Percentiles rank a stretch among this genome's conserved stretches.
These are phyloP conservation scores for Hirtodrosophila cameraria DNA, from an alignment of 2,888 invertebrate genomes.

Conservation along the genomic window DNA sequence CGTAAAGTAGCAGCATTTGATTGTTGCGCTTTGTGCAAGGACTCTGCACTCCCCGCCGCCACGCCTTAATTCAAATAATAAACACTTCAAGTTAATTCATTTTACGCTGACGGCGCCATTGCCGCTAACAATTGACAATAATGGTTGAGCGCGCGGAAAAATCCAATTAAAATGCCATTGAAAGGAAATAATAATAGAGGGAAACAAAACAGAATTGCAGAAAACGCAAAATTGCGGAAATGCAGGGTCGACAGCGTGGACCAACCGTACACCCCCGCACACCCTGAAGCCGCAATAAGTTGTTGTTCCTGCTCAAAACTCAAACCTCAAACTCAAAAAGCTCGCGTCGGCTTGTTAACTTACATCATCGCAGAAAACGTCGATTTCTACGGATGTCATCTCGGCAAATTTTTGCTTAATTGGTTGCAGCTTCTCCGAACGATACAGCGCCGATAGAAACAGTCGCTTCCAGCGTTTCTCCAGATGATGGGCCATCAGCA, in stretches of 20 bases:
- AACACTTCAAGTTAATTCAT: constrained; percentile 83
- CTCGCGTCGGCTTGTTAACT: constrained; percentile 42
- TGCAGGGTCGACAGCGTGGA: constrained; percentile 50
- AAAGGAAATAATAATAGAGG: constrained; percentile 81
- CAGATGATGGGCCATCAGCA: constrained; percentile 85
- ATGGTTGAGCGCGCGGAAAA: constrained; percentile 80
- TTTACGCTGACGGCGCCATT: constrained; percentile 67
- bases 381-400: constrained; percentile 90
- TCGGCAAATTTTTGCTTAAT: constrained; percentile 95
- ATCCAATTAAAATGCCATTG: constrained; percentile 83
- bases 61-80: constrained; percentile 81
- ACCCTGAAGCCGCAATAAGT: not conserved
- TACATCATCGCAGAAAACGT: constrained; percentile 82
- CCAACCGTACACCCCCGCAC: constrained; percentile 11
- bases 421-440: constrained; percentile 88
- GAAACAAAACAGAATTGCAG: constrained; percentile 79
- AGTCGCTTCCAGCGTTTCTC: constrained; percentile 89
- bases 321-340: constrained; percentile 9
- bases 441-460: constrained; percentile 88
- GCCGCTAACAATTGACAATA: constrained; percentile 79
- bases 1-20: constrained; percentile 47
- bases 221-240: constrained; percentile 75
- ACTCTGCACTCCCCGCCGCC: constrained; percentile 9
- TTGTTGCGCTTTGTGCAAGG: constrained; percentile 57
- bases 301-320: too few relatives aligned